These are phyloP conservation scores for Leucophenga maculata DNA, from an alignment of 2,888 invertebrate genomes.

Conservation along the genomic window DNA sequence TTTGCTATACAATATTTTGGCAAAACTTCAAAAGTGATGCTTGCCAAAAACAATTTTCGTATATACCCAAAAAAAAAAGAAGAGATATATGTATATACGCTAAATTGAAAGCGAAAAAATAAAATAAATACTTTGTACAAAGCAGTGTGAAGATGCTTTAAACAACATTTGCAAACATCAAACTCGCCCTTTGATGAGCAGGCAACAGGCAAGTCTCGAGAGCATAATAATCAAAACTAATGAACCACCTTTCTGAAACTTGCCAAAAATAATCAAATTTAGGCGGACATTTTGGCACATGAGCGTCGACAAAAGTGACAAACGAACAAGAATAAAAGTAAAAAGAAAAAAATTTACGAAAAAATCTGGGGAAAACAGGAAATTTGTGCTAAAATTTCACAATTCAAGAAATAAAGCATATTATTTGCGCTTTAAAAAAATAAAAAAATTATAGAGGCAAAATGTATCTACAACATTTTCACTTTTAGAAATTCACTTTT, in stretches of 20 bases:
- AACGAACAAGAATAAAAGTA: slow-evolving; percentile 35
- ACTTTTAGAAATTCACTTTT: background rate
- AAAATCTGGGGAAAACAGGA: slow-evolving; percentile 14
- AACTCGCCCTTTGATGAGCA: no score
- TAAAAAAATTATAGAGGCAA: background rate
- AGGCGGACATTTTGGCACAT: background rate
- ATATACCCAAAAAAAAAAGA: slow-evolving; percentile 38
- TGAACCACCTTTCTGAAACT: slow-evolving; percentile 23
- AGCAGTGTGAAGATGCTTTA: background rate
- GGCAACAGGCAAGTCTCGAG: no score
- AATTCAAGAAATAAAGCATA: background rate
- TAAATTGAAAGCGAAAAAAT: slow-evolving; percentile 5
- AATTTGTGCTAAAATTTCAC: no score
- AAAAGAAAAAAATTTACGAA: slow-evolving; percentile 8
- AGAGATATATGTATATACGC: slow-evolving; percentile 7
- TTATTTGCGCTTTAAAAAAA: background rate
- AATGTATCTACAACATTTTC: no score
- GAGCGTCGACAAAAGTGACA: slow-evolving; percentile 31
- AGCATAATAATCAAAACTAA: slow-evolving; percentile 36
- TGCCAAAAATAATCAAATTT: slow-evolving; percentile 5
- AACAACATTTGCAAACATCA: background rate
- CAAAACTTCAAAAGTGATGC: slow-evolving; percentile 55
- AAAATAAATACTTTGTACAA: background rate
- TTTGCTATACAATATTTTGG: slow-evolving; percentile 64
- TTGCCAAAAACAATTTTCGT: slow-evolving; percentile 59